phyloP scores from a whole-genome alignment of 1,140 invertebrate species.

The Asbolus verrucosus region DNA sequence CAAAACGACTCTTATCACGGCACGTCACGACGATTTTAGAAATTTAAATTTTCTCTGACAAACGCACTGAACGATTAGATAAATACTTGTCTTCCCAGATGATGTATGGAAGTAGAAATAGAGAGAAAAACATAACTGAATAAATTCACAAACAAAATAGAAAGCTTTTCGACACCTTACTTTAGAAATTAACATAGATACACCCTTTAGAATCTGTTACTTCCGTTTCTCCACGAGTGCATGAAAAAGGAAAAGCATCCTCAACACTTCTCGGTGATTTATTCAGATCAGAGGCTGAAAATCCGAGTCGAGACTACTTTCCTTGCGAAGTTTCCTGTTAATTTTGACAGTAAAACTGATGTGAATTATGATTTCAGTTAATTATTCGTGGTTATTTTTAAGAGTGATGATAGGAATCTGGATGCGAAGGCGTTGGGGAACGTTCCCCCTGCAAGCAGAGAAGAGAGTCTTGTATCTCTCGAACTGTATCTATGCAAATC shows the following conservation, averaged over 20 bases:
- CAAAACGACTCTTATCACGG: constrained; percentile 29
- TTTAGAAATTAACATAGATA: too few relatives aligned
- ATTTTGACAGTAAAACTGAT: background rate
- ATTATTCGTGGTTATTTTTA: constrained; percentile 1
- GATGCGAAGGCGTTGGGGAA: constrained; percentile 10
- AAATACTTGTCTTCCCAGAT: constrained; percentile 21
- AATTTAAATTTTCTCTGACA: constrained; percentile 40
- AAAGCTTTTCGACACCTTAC: background rate
- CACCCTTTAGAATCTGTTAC: too few relatives aligned
- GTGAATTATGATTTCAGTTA: constrained; percentile 10
- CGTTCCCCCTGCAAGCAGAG: constrained; percentile 16
- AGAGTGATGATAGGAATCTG: background rate
- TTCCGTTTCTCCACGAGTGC: too few relatives aligned
- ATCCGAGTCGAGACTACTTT: too few relatives aligned
- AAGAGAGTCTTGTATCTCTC: constrained; percentile 42
- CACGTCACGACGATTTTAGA: constrained; percentile 16
- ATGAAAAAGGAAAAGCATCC: too few relatives aligned
- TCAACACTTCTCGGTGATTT: too few relatives aligned
- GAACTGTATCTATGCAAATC: constrained; percentile 51
- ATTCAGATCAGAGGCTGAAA: too few relatives aligned
- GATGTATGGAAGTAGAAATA: background rate
- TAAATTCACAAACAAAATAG: background rate
- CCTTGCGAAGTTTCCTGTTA: background rate
- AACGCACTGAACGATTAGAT: constrained; percentile 39
- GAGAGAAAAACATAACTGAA: background rate